Evolutionary conservation across 2,797 vertebrate genomes (phyloP).

Genomic region (Tenualosa thibaudeaui): DNA sequence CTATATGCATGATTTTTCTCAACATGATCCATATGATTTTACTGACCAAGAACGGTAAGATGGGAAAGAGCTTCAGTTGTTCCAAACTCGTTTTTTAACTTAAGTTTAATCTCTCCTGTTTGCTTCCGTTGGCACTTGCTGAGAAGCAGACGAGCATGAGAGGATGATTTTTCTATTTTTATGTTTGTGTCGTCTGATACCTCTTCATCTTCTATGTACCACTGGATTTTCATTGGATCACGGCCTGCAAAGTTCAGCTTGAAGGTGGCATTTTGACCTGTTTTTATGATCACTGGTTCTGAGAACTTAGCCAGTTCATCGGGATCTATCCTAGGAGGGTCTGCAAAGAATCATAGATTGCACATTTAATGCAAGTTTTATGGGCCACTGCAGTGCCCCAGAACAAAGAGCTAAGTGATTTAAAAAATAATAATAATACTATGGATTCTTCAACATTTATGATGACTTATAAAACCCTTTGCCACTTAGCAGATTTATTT

Average conservation of each 20-base stretch:
- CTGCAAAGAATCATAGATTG: conserved; percentile 59
- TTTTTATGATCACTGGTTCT: conserved; percentile 78
- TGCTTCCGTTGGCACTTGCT: conserved; percentile 76
- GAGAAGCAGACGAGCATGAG: conserved; percentile 74
- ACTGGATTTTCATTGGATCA: conserved; percentile 79
- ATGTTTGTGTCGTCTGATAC: conserved; percentile 66
- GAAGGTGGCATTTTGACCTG: conserved; percentile 76
- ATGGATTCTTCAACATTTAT: neutral
- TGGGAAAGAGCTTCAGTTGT: conserved; percentile 72
- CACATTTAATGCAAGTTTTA: neutral
- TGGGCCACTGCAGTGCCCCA: neutral
- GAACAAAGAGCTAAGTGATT: neutral
- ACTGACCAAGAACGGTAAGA: conserved; percentile 80
- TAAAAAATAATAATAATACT: neutral
- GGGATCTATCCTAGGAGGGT: conserved; percentile 79
- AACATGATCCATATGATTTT: neutral
- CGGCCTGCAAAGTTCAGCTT: conserved; percentile 79
- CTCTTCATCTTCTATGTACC: conserved; percentile 83
- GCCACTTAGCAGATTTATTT: neutral
- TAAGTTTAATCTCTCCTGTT: conserved; percentile 82
- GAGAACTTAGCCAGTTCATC: conserved; percentile 74
- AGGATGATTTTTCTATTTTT: conserved; percentile 73
- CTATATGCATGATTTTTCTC: neutral
- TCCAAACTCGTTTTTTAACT: conserved; percentile 83
- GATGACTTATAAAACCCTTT: neutral